These are phyloP conservation scores for Drosophila nigricruria DNA, from an alignment of 2,888 invertebrate species.

Conservation along the genomic window DNA sequence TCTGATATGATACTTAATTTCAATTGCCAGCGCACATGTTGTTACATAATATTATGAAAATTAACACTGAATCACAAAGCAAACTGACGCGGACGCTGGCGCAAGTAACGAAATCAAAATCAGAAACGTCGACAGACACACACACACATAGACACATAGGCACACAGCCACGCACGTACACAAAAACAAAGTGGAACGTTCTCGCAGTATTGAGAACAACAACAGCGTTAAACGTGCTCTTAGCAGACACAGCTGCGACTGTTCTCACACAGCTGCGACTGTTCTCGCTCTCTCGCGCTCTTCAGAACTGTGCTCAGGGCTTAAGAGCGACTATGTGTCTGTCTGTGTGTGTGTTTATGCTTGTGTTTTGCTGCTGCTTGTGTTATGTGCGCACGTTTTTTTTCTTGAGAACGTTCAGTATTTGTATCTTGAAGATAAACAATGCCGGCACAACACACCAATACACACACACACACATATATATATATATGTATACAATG, in stretches of 20 bases:
- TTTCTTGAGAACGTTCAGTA: conserved; percentile 44
- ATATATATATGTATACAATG: conserved; percentile 17
- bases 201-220: conserved; percentile 19
- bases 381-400: conserved; percentile 73
- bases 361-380: conserved; percentile 29
- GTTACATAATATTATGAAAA: conserved; percentile 81
- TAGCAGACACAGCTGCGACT: conserved; percentile 7
- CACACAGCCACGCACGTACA: conserved; percentile 10
- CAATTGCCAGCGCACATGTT: conserved; percentile 62
- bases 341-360: background rate
- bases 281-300: background rate
- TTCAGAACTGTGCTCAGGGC: conserved; percentile 27
- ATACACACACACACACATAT: conserved; percentile 16
- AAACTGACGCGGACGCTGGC: conserved; percentile 62
- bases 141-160: conserved; percentile 18
- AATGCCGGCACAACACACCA: conserved; percentile 77
- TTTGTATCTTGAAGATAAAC: conserved; percentile 79
- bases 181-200: conserved; percentile 41
- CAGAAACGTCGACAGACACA: conserved; percentile 51
- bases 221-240: conserved; percentile 18
- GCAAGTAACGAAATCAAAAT: conserved; percentile 76
- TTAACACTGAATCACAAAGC: conserved; percentile 78
- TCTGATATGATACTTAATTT: conserved; percentile 9
- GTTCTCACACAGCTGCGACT: conserved; percentile 2
- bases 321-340: conserved; percentile 3